Percentiles rank a stretch among this genome's conserved stretches.
Evolutionary conservation across 2,113 vertebrate species (phyloP).

Genomic region (Oryzias melastigma): DNA sequence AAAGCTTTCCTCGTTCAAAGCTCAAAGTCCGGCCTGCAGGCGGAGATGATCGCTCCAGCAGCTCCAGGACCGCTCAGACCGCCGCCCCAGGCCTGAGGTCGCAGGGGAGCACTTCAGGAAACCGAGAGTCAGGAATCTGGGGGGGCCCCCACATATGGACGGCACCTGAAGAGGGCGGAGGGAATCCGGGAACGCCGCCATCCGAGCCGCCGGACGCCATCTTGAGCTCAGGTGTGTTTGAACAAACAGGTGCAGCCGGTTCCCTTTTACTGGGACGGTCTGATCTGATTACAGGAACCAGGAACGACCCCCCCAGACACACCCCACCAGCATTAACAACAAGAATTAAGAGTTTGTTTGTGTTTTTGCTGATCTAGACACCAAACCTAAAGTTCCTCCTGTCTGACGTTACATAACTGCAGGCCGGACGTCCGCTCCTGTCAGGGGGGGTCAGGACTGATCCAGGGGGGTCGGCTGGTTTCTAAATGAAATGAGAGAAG

Average conservation of each 20-base stretch:
- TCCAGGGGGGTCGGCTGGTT: too few species aligned
- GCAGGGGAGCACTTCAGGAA: neutral
- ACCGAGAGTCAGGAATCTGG: neutral
- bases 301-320: too few species aligned
- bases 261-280: constrained; percentile 2
- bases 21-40: constrained; percentile 71
- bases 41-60: neutral
- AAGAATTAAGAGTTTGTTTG: too few species aligned
- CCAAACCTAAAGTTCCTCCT: too few species aligned
- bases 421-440: too few species aligned
- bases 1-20: constrained; percentile 62
- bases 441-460: too few species aligned
- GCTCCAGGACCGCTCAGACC: constrained; percentile 2
- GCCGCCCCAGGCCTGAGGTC: neutral
- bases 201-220: constrained; percentile 39
- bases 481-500: too few species aligned
- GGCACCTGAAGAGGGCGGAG: constrained; percentile 41
- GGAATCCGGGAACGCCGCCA: neutral
- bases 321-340: too few species aligned
- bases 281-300: neutral
- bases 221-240: constrained; percentile 52
- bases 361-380: too few species aligned
- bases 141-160: constrained; percentile 53
- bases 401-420: too few species aligned
- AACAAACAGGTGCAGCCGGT: constrained; percentile 19